phyloP scores from a whole-genome alignment of 2,113 vertebrate species.

The Trematocara nigrifrons region DNA sequence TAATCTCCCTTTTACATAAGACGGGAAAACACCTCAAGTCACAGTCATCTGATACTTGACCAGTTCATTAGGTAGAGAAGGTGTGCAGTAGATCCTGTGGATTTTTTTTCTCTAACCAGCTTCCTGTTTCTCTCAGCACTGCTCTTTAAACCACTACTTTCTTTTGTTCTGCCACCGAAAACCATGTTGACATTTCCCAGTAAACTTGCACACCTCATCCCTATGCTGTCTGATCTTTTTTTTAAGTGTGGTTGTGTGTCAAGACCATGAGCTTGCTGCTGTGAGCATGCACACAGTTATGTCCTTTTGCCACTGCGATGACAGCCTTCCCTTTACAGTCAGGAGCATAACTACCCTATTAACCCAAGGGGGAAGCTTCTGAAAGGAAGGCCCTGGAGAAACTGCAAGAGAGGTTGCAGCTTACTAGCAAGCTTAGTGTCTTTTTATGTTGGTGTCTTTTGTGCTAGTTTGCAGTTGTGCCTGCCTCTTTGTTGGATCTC shows the following conservation, averaged over 20 bases:
- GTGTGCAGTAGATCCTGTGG: background rate
- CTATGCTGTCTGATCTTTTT: slow-evolving; percentile 12
- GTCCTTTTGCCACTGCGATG: slow-evolving; percentile 29
- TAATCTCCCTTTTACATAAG: slow-evolving; percentile 29
- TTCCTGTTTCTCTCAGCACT: background rate
- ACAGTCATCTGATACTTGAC: background rate
- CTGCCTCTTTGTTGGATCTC: background rate
- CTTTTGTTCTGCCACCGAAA: background rate
- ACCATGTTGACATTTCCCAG: background rate
- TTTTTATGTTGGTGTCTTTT: background rate
- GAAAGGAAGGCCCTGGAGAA: slow-evolving; percentile 17
- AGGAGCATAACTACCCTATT: slow-evolving; percentile 45
- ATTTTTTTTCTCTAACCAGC: background rate
- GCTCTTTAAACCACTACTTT: background rate
- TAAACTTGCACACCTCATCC: background rate
- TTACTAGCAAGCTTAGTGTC: background rate
- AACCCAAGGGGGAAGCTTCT: slow-evolving; percentile 36
- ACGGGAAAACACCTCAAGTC: background rate
- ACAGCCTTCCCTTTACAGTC: slow-evolving; percentile 45
- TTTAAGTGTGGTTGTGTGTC: slow-evolving; percentile 8
- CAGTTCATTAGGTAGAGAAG: background rate
- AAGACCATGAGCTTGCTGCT: background rate
- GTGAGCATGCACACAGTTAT: slow-evolving; percentile 26
- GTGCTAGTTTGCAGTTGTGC: background rate
- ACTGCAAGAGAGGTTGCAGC: background rate